These are phyloP conservation scores for Zygogramma bicolorata DNA, from an alignment of 2,888 invertebrate genomes.

Conservation along the genomic window DNA sequence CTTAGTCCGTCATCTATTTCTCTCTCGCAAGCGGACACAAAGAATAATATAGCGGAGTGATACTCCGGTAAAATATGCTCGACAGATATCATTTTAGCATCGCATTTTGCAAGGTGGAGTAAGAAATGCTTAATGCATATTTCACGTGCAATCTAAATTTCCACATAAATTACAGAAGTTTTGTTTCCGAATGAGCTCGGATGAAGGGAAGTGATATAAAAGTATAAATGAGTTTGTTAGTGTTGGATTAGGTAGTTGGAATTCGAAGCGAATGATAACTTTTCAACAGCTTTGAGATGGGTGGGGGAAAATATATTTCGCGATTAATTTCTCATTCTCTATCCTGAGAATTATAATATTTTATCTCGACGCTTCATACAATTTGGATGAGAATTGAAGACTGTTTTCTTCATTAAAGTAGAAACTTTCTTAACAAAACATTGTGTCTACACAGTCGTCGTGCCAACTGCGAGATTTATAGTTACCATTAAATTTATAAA, in stretches of 20 bases:
- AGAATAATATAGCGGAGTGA: constrained; percentile 21
- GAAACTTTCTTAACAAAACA: no score
- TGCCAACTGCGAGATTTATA: no score
- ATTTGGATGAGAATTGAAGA: no score
- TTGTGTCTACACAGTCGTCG: no score
- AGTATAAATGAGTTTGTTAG: constrained; percentile 15
- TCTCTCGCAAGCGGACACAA: background rate
- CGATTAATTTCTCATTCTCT: no score
- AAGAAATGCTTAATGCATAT: constrained; percentile 51
- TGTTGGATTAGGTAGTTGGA: background rate
- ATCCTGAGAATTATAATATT: no score
- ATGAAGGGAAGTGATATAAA: constrained; percentile 8
- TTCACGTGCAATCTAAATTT: constrained; percentile 56
- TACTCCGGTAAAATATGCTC: constrained; percentile 25
- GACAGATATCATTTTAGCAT: constrained; percentile 31
- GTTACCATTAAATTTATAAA: no score
- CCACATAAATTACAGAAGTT: constrained; percentile 55
- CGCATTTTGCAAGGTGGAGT: constrained; percentile 31
- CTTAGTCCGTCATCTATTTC: constrained; percentile 7
- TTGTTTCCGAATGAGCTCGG: constrained; percentile 50
- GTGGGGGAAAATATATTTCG: no score
- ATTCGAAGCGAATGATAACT: constrained; percentile 15
- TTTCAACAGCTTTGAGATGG: background rate
- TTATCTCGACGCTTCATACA: no score
- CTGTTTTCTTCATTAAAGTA: no score